A percentile compares a stretch with the other conserved stretches of the same genome.
Conservation (phyloP, 1,140 invertebrate genomes). For the Cydia splendana region DNA sequence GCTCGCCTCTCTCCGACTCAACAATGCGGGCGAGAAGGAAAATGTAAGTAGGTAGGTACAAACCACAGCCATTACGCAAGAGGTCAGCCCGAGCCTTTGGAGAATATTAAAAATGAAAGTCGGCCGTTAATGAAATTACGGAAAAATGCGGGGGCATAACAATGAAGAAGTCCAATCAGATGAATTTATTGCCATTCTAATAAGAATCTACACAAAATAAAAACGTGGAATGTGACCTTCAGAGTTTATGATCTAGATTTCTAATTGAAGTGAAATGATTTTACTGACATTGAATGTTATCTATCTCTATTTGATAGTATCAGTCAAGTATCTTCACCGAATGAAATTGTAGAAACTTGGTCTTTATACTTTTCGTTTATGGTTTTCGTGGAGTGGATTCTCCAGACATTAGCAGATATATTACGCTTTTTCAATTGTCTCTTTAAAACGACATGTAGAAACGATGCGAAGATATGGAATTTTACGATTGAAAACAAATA, state of each 20-base stretch:
- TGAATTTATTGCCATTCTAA: neutral
- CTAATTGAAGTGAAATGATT: neutral
- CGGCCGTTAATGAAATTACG: slow-evolving; percentile 5
- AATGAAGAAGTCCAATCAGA: neutral
- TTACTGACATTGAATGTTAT: neutral
- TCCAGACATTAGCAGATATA: too few relatives aligned
- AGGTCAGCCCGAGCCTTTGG: slow-evolving; percentile 10
- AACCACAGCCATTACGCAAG: neutral
- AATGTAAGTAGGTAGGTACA: neutral
- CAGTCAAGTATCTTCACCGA: neutral
- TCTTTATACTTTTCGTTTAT: neutral
- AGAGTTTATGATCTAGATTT: neutral
- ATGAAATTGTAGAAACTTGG: neutral
- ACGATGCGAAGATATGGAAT: too few relatives aligned
- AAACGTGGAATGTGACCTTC: neutral
- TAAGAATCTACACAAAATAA: neutral
- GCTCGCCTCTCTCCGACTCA: neutral
- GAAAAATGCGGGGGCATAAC: slow-evolving; percentile 11
- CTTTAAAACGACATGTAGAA: neutral
- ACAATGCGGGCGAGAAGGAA: slow-evolving; percentile 13
- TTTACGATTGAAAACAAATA: too few relatives aligned
- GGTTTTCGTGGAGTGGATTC: too few relatives aligned
- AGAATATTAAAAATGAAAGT: slow-evolving; percentile 15
- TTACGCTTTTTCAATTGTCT: neutral
- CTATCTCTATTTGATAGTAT: neutral